A percentile compares a stretch with the other conserved stretches of the same genome.
phyloP scores from a whole-genome alignment of 92 coral and sea anemone species.

The Phenganax stokvisi region DNA sequence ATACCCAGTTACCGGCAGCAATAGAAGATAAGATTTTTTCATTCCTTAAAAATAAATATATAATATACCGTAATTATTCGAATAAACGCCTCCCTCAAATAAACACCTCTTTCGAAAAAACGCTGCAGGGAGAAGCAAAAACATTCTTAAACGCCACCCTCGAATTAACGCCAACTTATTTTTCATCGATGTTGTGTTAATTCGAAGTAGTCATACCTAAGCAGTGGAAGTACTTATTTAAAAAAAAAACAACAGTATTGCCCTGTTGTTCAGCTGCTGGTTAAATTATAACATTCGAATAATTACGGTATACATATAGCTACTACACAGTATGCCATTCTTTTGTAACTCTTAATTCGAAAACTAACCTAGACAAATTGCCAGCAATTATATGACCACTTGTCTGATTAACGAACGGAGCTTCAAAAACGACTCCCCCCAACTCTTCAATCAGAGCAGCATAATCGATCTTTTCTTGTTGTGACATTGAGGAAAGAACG shows the following conservation, averaged over 20 bases:
- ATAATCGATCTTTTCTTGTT: slow-evolving; percentile 86
- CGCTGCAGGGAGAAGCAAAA: not conserved
- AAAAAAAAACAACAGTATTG: too few species aligned
- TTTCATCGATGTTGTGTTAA: too few species aligned
- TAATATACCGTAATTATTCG: not conserved
- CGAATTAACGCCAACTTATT: too few species aligned
- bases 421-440: slow-evolving; percentile 82
- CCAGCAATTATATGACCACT: slow-evolving; percentile 88
- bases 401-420: slow-evolving; percentile 66
- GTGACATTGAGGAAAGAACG: slow-evolving; percentile 86
- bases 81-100: not conserved
- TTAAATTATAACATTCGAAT: too few species aligned
- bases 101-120: not conserved
- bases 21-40: slow-evolving; percentile 92
- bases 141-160: not conserved
- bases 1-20: slow-evolving; percentile 97
- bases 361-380: slow-evolving; percentile 69
- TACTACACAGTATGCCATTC: too few species aligned
- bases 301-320: too few species aligned
- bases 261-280: too few species aligned
- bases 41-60: slow-evolving; percentile 47
- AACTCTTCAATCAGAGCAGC: slow-evolving; percentile 83
- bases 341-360: too few species aligned
- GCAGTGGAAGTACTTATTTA: too few species aligned
- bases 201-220: too few species aligned